Percentiles rank a stretch among this genome's conserved stretches.
Conservation (phyloP, 2,888 invertebrate genomes). For the Ischnus inquisitorius region DNA sequence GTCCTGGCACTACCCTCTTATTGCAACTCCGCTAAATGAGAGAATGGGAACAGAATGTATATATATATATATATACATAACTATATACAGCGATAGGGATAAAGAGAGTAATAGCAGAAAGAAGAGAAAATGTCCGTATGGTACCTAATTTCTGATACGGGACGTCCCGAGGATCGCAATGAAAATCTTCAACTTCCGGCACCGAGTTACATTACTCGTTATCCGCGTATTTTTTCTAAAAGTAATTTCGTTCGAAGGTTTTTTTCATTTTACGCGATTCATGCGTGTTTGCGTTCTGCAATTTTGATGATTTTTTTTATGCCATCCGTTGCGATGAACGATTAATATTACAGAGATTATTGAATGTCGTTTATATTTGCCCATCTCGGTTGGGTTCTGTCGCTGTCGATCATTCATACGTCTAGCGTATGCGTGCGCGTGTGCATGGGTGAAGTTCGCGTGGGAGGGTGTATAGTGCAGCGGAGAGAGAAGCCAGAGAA, state of each 20-base stretch:
- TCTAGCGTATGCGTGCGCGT: neutral
- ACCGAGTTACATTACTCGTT: slow-evolving; percentile 10
- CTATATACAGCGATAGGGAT: slow-evolving; percentile 39
- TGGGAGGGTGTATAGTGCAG: neutral
- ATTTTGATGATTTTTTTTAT: slow-evolving; percentile 27
- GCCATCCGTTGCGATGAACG: neutral
- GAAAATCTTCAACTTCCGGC: slow-evolving; percentile 40
- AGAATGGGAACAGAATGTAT: slow-evolving; percentile 35
- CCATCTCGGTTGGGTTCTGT: slow-evolving; percentile 65
- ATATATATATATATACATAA: neutral
- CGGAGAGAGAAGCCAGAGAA: slow-evolving; percentile 2
- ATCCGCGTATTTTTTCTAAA: neutral
- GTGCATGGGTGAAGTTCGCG: no score
- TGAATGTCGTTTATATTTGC: slow-evolving; percentile 78
- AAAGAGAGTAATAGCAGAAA: slow-evolving; percentile 36
- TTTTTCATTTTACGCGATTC: slow-evolving; percentile 18
- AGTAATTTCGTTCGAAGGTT: slow-evolving; percentile 38
- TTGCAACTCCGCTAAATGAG: slow-evolving; percentile 78
- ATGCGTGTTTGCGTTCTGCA: neutral
- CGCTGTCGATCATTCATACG: slow-evolving; percentile 39
- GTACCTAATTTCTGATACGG: slow-evolving; percentile 78
- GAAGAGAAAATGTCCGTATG: slow-evolving; percentile 67
- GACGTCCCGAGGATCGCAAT: slow-evolving; percentile 57
- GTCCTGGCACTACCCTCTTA: slow-evolving; percentile 74
- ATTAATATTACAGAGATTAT: slow-evolving; percentile 80